These are phyloP conservation scores for Chironomus striatipennis DNA, from an alignment of 1,140 invertebrate species.

Conservation along the genomic window DNA sequence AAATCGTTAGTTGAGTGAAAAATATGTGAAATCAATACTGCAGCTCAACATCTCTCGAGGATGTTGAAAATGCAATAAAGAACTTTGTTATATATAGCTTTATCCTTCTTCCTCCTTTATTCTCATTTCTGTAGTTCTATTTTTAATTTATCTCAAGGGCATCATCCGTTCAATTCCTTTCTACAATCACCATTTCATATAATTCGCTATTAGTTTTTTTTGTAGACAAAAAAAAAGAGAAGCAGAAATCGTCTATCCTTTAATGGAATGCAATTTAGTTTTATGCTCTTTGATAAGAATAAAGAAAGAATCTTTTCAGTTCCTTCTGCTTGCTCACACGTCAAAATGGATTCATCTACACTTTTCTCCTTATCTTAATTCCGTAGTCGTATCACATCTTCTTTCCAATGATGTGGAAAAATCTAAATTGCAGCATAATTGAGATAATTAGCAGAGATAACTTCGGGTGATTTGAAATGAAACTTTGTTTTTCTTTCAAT, in stretches of 20 bases:
- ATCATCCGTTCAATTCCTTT: not conserved
- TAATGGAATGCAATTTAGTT: not conserved
- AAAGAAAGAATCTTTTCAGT: not conserved
- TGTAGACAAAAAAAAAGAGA: not conserved
- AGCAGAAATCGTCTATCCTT: not conserved
- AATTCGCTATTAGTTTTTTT: not conserved
- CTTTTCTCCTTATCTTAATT: too few relatives aligned
- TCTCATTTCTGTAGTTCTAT: not conserved
- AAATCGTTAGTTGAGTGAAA: not conserved
- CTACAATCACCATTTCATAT: not conserved
- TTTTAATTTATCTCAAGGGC: not conserved
- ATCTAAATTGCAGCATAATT: not conserved
- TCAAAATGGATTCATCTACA: not conserved
- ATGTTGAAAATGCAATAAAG: not conserved
- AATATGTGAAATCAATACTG: slow-evolving; percentile 14
- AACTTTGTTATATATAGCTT: not conserved
- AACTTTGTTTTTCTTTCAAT: not conserved
- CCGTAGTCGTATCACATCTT: too few relatives aligned
- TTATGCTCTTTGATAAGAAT: not conserved
- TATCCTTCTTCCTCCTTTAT: not conserved
- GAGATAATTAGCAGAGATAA: not conserved
- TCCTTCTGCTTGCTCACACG: not conserved
- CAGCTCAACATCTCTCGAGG: not conserved
- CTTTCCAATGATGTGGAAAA: too few relatives aligned
- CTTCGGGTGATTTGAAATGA: not conserved